Evolutionary conservation across 1,140 invertebrate species (phyloP), one percentile per base, ranked within the genome.

Genomic region (Zaprionus taronus): DNA sequence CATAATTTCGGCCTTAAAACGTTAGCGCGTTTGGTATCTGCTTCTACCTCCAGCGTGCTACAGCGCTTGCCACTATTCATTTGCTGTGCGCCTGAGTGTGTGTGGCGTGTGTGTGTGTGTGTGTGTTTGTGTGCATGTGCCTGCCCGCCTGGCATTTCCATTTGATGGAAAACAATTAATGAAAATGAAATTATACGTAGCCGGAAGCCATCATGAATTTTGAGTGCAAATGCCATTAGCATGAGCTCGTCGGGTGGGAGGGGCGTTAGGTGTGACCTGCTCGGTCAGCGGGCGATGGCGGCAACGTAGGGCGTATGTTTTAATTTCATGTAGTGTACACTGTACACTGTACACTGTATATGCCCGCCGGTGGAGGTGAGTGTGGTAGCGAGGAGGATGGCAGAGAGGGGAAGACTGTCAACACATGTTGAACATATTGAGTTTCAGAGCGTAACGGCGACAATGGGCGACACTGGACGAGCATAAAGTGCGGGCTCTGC

Each of bases 151-250:
- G 51, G 47, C 66, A 69, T 72, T 51, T 72, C 20, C 34, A 58
- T 44, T 38, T 34, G 81, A 76, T 87, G 83, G 81, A 83, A 83
- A 89, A 83, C 78, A 83, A 87, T 89, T 87, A 87, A 89, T 89
- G 84, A 79, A 89, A 87, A 87, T 87, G 62, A 81, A 87, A 87
- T 87, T 87, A 87, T 83, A 81, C 67, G 56, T 81, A 55, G 84
- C 84, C 84, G 81, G 78, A 79, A 80, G 84, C 57, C 81, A 89
- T 72, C 84, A 76, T 79, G 80, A 79, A 76, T 89, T 87, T 89
- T 81, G 84, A 89, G 80, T 83, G 83, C 83, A 81, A 87, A 83
- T 83, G 73, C 80, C 80, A 87, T 87, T 87, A 89, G 83, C 77
- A 78, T 80, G 73, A 51, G 41, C 15, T n/a, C 44, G 60, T 5